Evolutionary conservation across 2,113 vertebrate genomes (phyloP).

Genomic region (Catharus fuscescens): DNA sequence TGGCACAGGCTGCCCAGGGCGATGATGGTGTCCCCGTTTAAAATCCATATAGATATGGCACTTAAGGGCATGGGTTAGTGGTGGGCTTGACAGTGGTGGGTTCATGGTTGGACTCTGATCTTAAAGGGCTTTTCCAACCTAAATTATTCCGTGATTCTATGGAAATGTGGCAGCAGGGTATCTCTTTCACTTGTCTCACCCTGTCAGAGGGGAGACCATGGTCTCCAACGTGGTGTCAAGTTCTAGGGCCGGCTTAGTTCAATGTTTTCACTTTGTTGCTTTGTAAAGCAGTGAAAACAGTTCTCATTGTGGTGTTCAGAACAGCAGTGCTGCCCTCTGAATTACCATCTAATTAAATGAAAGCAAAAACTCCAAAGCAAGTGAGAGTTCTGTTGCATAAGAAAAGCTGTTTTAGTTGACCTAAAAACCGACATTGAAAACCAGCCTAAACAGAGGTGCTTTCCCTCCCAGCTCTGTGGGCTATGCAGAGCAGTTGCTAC

Average conservation of each 20-base stretch:
- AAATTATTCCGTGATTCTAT: not conserved
- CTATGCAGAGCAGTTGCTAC: not conserved
- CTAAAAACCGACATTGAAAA: conserved; percentile 47
- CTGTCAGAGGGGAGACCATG: not conserved
- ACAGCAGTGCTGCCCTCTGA: conserved; percentile 27
- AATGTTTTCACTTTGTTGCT: not conserved
- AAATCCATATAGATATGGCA: not conserved
- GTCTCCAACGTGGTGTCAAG: not conserved
- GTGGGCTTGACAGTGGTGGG: not conserved
- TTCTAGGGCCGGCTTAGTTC: not conserved
- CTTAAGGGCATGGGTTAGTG: not conserved
- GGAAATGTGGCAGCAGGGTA: not conserved
- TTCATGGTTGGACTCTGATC: not conserved
- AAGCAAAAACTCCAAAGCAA: conserved; percentile 40
- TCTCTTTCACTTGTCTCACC: not conserved
- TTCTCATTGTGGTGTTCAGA: not conserved
- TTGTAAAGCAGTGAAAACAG: not conserved
- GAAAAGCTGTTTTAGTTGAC: conserved; percentile 64
- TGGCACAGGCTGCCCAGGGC: not conserved
- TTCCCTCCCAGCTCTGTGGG: not conserved
- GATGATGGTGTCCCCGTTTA: not conserved
- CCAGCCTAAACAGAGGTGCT: conserved; percentile 5
- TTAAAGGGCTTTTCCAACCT: not conserved
- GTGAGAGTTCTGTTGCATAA: conserved; percentile 43
- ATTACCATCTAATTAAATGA: conserved; percentile 59